Base-by-base conservation (phyloP, 2,888 invertebrate genomes). In the Lacanobia oleracea region DNA sequence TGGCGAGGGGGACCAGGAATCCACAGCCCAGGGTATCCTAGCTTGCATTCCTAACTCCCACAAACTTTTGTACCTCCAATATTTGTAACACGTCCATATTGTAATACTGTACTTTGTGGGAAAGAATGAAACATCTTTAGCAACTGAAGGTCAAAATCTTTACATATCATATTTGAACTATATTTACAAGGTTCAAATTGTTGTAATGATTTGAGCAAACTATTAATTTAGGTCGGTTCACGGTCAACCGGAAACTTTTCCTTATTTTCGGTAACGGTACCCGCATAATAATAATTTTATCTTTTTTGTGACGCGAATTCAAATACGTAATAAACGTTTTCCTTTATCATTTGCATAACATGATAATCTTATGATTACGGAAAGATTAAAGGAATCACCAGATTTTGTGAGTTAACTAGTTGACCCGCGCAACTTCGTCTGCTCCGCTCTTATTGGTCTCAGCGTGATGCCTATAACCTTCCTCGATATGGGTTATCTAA, bases 161-260 rank as follows among this genome's bases (percentile, higher is more conserved):
- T 27, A 51, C 51, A 65, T 54, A 53, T 69, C 8, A 53, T 79
- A 56, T 74, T 78, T 69, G 59, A 61, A 74, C 50, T 56, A 56
- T 45, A 50, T 65, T 64, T n/a, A 53, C 45, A 67, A 79, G 79
- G 56, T 50, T 43, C 16, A 60, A 64, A 50, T 54, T 59, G 62
- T 51, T 45, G 50, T 68, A 73, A 60, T 56, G 27, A 67, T 54
- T 72, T 72, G 2, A 63, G 18, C 12, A 72, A 54, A 72, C 62
- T 53, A 60, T 77, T 45, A 0, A 63, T 72, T 50, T 60, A 45
- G 4, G 50, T 77, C 63, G 67, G 51, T 71, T 63, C 76, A 66
- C 40, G 57, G 76, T 3, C 48, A 33, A 23, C 37, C 43, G 16
- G 27, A 18, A 45, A 9, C 10, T 54, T 53, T 63, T 45, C 63